Conservation (phyloP, 1,140 invertebrate species). For the Piezodorus guildinii region DNA sequence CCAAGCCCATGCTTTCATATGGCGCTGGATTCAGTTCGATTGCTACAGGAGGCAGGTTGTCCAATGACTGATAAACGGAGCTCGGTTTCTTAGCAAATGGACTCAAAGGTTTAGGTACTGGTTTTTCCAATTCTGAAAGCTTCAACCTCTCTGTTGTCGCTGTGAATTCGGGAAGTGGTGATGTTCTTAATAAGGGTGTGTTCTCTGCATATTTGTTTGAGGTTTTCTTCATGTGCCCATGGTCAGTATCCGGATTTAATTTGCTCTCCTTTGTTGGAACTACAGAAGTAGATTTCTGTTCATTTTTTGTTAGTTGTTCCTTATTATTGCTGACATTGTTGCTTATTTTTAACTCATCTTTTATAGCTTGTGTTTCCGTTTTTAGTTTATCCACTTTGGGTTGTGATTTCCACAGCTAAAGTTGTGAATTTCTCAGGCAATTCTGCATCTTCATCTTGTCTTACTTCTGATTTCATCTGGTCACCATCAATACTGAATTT, state of each 20-base stretch:
- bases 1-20: slow-evolving; percentile 53
- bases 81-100: slow-evolving; percentile 21
- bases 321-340: neutral
- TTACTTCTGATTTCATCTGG: slow-evolving; percentile 1
- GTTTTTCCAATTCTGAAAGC: slow-evolving; percentile 11
- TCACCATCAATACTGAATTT: neutral
- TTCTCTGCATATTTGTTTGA: neutral
- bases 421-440: slow-evolving; percentile 5
- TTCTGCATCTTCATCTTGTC: slow-evolving; percentile 11
- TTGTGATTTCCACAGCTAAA: neutral
- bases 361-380: neutral
- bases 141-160: slow-evolving; percentile 28
- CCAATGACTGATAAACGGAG: neutral
- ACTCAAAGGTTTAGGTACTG: slow-evolving; percentile 16
- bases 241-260: slow-evolving; percentile 19
- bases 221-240: neutral
- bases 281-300: slow-evolving; percentile 7
- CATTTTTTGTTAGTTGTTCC: slow-evolving; percentile 25
- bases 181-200: neutral
- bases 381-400: slow-evolving; percentile 2
- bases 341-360: neutral
- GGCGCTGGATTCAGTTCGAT: slow-evolving; percentile 45
- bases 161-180: neutral
- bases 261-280: slow-evolving; percentile 27
- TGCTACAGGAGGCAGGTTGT: slow-evolving; percentile 27